These are phyloP conservation scores for Polypedilum pembai DNA, from an alignment of 1,140 invertebrate species.

Conservation along the genomic window DNA sequence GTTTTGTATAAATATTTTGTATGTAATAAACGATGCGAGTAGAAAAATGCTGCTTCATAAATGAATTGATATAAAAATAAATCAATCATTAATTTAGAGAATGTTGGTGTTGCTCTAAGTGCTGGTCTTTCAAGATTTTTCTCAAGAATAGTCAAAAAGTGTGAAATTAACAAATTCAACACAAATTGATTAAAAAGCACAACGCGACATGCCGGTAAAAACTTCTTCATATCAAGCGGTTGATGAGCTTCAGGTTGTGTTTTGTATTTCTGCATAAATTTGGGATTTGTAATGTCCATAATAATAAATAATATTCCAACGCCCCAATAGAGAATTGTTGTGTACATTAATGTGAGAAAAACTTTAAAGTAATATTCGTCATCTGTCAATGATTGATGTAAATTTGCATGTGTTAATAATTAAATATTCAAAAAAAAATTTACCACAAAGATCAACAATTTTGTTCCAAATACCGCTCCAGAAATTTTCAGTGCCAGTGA, in stretches of 20 bases:
- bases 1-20: constrained; percentile 65
- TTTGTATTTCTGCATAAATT: constrained; percentile 62
- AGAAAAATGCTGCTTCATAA: constrained; percentile 80
- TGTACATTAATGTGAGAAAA: constrained; percentile 49
- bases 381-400: constrained; percentile 34
- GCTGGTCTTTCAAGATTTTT: constrained; percentile 37
- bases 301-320: constrained; percentile 64
- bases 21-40: constrained; percentile 75
- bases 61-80: constrained; percentile 63
- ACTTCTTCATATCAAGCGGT: constrained; percentile 53
- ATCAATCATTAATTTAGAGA: constrained; percentile 67
- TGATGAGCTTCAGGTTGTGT: constrained; percentile 72
- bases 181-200: constrained; percentile 66
- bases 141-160: constrained; percentile 52
- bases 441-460: constrained; percentile 8
- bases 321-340: constrained; percentile 62
- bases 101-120: constrained; percentile 63
- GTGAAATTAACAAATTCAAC: constrained; percentile 44
- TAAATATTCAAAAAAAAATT: not conserved
- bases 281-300: constrained; percentile 65
- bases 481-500: not conserved
- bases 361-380: constrained; percentile 58
- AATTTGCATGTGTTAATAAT: no score
- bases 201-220: constrained; percentile 55
- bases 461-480: not conserved